Evolutionary conservation across 2,797 vertebrate species (phyloP).

Genomic region (Poeciliopsis gracilis): DNA sequence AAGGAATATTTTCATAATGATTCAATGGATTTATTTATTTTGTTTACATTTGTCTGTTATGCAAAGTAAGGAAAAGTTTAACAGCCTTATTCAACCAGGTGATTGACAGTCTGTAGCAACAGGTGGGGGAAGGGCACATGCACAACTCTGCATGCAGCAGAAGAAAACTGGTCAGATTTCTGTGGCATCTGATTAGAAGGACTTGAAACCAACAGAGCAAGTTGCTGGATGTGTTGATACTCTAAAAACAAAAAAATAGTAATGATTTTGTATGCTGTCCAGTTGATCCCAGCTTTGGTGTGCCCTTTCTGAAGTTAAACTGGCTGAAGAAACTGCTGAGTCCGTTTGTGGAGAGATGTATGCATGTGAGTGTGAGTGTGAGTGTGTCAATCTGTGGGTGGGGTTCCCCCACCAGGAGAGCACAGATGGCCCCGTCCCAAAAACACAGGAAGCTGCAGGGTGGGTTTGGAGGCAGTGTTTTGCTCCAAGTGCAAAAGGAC

Average conservation of each 20-base stretch:
- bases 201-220: background rate
- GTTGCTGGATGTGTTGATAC: background rate
- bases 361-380: background rate
- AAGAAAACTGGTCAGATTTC: background rate
- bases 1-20: background rate
- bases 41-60: background rate
- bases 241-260: background rate
- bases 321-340: conserved; percentile 32
- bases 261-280: background rate
- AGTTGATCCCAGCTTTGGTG: background rate
- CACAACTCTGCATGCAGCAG: background rate
- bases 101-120: background rate
- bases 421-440: conserved; percentile 55
- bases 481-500: conserved; percentile 44
- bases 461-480: conserved; percentile 52
- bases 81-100: background rate
- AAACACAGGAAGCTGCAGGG: conserved; percentile 70
- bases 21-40: background rate
- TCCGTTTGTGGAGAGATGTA: conserved; percentile 23
- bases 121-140: background rate
- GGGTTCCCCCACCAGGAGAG: conserved; percentile 57
- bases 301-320: conserved; percentile 31
- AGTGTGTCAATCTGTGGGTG: conserved; percentile 40
- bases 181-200: background rate
- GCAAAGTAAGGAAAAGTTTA: background rate